These are phyloP conservation scores for Gymnobelideus leadbeateri DNA, from an alignment of 2,113 vertebrate species.

Conservation along the genomic window DNA sequence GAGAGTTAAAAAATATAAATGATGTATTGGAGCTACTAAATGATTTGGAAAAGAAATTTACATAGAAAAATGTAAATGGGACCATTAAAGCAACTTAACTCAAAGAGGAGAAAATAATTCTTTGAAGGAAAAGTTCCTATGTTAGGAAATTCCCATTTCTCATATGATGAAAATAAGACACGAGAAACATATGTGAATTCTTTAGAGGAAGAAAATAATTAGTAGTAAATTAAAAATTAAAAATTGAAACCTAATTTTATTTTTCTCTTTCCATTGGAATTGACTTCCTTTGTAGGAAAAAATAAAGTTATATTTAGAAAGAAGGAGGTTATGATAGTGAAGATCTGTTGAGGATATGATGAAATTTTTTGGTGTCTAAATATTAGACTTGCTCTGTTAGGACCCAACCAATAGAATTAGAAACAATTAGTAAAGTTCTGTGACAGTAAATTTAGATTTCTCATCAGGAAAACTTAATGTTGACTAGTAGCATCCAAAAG, in stretches of 20 bases:
- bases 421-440: neutral
- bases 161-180: neutral
- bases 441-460: neutral
- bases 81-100: conserved; percentile 17
- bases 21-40: neutral
- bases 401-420: neutral
- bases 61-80: neutral
- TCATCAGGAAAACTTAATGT: neutral
- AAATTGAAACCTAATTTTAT: neutral
- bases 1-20: conserved; percentile 5
- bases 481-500: neutral
- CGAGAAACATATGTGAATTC: neutral
- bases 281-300: neutral
- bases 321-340: neutral
- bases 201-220: neutral
- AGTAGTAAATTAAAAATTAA: neutral
- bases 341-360: neutral
- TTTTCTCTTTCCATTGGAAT: neutral
- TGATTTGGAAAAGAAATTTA: conserved; percentile 22
- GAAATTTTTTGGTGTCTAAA: neutral
- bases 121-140: conserved; percentile 31
- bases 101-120: conserved; percentile 26
- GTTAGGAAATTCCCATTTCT: conserved; percentile 19
- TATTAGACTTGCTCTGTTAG: neutral
- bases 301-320: neutral